Evolutionary conservation across 1,140 invertebrate genomes (phyloP), one percentile per base, ranked within the genome.

Genomic region (Cydia pomonella): DNA sequence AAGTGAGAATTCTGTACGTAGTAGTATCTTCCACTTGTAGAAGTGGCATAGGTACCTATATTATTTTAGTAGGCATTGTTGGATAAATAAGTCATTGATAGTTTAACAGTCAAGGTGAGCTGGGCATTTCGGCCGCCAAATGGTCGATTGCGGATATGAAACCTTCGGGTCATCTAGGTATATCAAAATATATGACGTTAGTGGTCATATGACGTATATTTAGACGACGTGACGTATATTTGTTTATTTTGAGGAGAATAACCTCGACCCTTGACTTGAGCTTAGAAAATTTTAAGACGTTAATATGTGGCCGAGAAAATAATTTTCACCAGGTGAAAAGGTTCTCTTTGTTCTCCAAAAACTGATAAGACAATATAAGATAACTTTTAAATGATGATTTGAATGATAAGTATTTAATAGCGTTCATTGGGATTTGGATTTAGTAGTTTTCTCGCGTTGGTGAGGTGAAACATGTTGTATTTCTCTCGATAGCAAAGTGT

Each of bases 141-240:
- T 69, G 16, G 7, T 38, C 33, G 64, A 69, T n/a, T 69, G 64
- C 64, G 64, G 64, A 69, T 38, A 69, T 38, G 29, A 33, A 69
- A 23, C 25, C 25, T 64, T 64, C 62, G n/a, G 53, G 7, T 12
- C 53, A 23, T 12, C 21, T 21, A n/a, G n/a, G n/a, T n/a, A 59
- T 3, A 59, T 1, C 21, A 21, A 21, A 59, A 59, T 59, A 59
- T 59, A 59, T 59, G 53, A 10, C 53, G 16, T 18, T 16, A 16
- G 44, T 59, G 2, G 16, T 2, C 16, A 59, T n/a, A 23, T 59
- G 53, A 59, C 21, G 53, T 12, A 10, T 59, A 18, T 59, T 10
- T 21, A 59, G 53, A 21, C 53, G 1, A n/a, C n/a, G n/a, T 59
- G 53, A 59, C 21, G 53, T 12, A 10, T 59, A 18, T 59, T 10